Base-by-base conservation (phyloP, 2,797 vertebrate genomes). In the Dipus sagitta region DNA sequence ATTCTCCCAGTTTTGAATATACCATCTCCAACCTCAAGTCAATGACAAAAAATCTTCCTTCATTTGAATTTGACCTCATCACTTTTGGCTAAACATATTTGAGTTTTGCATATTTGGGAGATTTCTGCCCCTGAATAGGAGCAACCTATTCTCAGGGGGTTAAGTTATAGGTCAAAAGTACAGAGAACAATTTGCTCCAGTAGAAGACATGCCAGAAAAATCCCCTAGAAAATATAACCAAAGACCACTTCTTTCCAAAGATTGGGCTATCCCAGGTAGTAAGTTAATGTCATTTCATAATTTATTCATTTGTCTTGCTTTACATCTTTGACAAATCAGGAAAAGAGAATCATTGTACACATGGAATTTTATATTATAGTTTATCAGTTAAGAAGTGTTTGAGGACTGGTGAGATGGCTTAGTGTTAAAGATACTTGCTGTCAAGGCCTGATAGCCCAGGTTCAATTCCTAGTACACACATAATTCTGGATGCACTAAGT, bases 281-380 rank as follows among this genome's bases (percentile, higher is more conserved):
- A 54, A 78, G 32, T 75, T 58, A 88, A 10, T 67, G 7, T n/a
- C 17, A 71, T 87, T 76, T 87, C 15, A 30, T 84, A 88, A 62
- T 74, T 93, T 92, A 28, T 88, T 28, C 65, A 70, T 86, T 76
- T 74, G 32, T 86, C 70, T 70, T 90, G 26, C n/a, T 6, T 85
- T 90, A 38, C 12, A 58, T 86, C 52, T 96, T 93, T 54, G 52
- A 32, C 34, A 18, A 68, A 81, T 2, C 7, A 70, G 71, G 86
- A 82, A 85, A 75, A 92, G 6, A 60, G 34, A 93, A 78, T 90
- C 9, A 6, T n/a, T 38, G 47, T 52, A n/a, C n/a, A 82, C 1
- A 4, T 70, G 47, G 17, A 70, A 47, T 91, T 90, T 91, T 6
- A 71, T 87, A 93, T 67, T 83, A 9, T 71, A 91, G 83, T 42